phyloP scores from a whole-genome alignment of 2,888 invertebrate species.

The Drosophila prolongata region DNA sequence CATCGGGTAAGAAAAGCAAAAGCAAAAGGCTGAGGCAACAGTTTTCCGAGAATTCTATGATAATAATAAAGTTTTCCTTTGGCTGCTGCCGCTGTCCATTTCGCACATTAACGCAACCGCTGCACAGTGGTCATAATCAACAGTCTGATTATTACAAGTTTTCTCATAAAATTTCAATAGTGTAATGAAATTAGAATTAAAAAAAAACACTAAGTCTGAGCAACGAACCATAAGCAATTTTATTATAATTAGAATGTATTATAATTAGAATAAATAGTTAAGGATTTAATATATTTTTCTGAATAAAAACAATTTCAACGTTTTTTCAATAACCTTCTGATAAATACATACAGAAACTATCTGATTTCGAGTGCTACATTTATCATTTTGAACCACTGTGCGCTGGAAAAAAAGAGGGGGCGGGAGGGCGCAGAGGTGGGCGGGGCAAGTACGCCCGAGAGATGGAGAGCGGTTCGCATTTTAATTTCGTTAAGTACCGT shows the following conservation, averaged over 20 bases:
- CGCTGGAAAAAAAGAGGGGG: not conserved
- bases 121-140: not conserved
- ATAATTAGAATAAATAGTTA: no score
- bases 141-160: not conserved
- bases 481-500: constrained; percentile 65
- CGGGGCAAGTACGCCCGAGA: not conserved
- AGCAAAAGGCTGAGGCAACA: constrained; percentile 7
- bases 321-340: not conserved
- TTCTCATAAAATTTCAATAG: no score
- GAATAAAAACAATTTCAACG: no score
- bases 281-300: no score
- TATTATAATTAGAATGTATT: no score
- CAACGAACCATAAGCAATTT: no score
- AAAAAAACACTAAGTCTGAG: no score
- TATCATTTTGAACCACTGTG: not conserved
- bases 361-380: not conserved
- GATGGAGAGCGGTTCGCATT: constrained; percentile 25
- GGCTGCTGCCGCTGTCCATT: constrained; percentile 20
- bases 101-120: constrained; percentile 54
- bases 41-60: constrained; percentile 44
- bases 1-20: not conserved
- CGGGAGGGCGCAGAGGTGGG: not conserved
- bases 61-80: constrained; percentile 63
- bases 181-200: no score
- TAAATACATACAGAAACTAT: not conserved